A percentile compares a stretch with the other conserved stretches of the same genome.
phyloP scores from a whole-genome alignment of 53 echinoderm and acorn worm genomes.

The Pentamera pediparva region DNA sequence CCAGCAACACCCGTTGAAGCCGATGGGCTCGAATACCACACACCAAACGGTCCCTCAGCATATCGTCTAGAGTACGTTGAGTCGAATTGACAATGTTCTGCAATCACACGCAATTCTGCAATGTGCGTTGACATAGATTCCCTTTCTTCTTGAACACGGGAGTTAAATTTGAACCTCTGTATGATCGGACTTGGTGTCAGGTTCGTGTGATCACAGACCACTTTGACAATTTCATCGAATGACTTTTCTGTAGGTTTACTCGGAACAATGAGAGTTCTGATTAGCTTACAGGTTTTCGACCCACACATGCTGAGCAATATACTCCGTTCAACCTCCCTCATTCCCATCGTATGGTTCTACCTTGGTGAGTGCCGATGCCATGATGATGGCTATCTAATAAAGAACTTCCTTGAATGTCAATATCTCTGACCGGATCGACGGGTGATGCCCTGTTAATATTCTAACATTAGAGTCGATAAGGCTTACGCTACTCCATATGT shows the following conservation, averaged over 20 bases:
- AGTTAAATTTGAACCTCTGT: conserved; percentile 40
- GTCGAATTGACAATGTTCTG: conserved; percentile 27
- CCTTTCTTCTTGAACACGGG: background rate
- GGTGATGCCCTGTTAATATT: no score
- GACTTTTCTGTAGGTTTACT: background rate
- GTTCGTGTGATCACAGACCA: background rate
- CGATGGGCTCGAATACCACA: conserved; percentile 14
- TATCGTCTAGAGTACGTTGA: background rate
- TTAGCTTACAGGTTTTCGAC: no score
- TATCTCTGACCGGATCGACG: no score
- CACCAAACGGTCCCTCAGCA: conserved; percentile 26
- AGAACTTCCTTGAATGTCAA: no score
- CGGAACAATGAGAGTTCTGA: no score
- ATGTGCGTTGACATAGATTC: conserved; percentile 20
- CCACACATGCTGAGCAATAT: no score
- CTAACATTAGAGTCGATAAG: no score
- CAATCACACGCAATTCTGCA: conserved; percentile 1
- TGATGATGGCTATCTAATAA: no score
- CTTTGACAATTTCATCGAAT: background rate
- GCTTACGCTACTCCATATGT: no score
- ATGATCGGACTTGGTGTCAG: conserved; percentile 6
- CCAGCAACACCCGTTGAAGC: conserved; percentile 11
- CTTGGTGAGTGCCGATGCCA: no score
- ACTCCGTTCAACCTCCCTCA: no score
- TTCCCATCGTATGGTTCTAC: no score